Conservation (phyloP, 2,113 vertebrate genomes). For the Solea solea region DNA sequence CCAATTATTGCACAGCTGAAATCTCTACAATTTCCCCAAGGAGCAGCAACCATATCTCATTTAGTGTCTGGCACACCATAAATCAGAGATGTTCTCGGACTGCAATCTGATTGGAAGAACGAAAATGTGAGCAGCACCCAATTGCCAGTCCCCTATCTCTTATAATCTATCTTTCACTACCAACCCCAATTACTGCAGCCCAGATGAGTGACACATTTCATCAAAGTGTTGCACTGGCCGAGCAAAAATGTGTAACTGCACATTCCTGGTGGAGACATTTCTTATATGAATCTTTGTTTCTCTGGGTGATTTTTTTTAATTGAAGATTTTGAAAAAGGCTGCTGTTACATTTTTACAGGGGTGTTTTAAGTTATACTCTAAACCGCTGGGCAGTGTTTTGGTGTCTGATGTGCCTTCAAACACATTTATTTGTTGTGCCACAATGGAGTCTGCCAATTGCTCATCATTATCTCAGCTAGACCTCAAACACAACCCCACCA, state of each 20-base stretch:
- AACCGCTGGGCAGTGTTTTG: no score
- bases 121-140: slow-evolving; percentile 9
- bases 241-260: not conserved
- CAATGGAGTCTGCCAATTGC: no score
- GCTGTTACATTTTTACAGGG: no score
- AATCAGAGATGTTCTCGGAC: slow-evolving; percentile 27
- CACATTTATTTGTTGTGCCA: no score
- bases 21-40: not conserved
- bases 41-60: slow-evolving; percentile 29
- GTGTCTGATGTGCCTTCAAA: no score
- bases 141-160: slow-evolving; percentile 6
- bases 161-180: slow-evolving; percentile 1
- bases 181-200: not conserved
- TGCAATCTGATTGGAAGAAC: not conserved
- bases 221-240: not conserved
- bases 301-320: no score
- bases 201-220: not conserved
- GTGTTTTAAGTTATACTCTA: no score
- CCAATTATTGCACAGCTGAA: slow-evolving; percentile 48
- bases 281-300: not conserved
- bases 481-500: no score
- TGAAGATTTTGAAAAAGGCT: no score
- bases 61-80: slow-evolving; percentile 18
- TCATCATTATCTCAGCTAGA: no score
- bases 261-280: not conserved